A percentile compares a stretch with the other conserved stretches of the same genome.
Evolutionary conservation across 2,888 invertebrate genomes (phyloP).

Genomic region (Megastigmus dorsalis): DNA sequence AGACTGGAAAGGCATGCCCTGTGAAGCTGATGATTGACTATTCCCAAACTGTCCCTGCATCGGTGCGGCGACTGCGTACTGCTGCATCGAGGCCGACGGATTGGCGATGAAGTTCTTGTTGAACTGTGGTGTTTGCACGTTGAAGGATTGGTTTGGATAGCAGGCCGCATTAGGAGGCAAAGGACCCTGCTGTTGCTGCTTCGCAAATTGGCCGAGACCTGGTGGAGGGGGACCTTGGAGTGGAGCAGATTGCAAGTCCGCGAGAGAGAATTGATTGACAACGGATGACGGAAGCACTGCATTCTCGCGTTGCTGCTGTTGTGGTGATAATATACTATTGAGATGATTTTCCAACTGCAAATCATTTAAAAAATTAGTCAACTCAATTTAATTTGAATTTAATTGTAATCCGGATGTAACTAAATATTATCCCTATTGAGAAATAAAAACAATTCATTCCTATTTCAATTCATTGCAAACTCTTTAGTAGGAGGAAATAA

Average conservation of each 20-base stretch:
- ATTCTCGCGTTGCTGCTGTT: conserved; percentile 36
- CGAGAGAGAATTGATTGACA: conserved; percentile 32
- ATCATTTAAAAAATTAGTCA: conserved; percentile 41
- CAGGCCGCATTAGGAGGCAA: conserved; percentile 54
- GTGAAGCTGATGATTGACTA: conserved; percentile 55
- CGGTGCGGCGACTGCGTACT: conserved; percentile 21
- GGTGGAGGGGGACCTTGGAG: conserved; percentile 47
- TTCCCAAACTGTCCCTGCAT: conserved; percentile 57
- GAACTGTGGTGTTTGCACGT: conserved; percentile 67
- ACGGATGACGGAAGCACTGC: conserved; percentile 23
- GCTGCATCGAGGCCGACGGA: conserved; percentile 35
- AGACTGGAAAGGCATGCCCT: conserved; percentile 31
- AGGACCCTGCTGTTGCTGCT: conserved; percentile 8
- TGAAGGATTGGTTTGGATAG: conserved; percentile 66
- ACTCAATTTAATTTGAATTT: not conserved
- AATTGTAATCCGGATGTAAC: too few relatives aligned
- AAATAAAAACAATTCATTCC: too few relatives aligned
- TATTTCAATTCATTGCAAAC: too few relatives aligned
- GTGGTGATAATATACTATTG: conserved; percentile 9
- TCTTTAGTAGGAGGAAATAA: too few relatives aligned
- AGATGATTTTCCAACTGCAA: conserved; percentile 54
- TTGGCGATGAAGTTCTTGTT: conserved; percentile 64
- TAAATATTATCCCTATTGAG: too few relatives aligned
- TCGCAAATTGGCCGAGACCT: conserved; percentile 24
- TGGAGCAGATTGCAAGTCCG: conserved; percentile 34